Evolutionary conservation across 2,797 vertebrate genomes (phyloP).

Genomic region (Streptopelia turtur): DNA sequence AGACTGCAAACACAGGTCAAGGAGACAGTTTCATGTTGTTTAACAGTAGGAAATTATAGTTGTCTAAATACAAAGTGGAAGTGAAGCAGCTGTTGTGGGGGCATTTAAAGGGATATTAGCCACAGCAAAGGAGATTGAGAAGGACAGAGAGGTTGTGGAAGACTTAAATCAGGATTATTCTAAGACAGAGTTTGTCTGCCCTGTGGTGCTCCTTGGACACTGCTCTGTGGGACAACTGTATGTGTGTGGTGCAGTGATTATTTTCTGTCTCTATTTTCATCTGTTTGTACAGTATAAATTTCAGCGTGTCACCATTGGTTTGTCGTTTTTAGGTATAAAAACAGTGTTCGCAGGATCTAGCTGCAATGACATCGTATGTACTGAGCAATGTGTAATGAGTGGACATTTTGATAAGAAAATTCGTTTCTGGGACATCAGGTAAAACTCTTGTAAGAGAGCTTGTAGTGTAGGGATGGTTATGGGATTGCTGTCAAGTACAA

Average conservation of each 20-base stretch:
- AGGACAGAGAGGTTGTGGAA: slow-evolving; percentile 6
- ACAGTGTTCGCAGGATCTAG: slow-evolving; percentile 98
- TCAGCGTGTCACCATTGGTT: neutral
- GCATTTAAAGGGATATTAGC: slow-evolving; percentile 2
- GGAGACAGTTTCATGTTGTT: neutral
- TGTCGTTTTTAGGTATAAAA: slow-evolving; percentile 88
- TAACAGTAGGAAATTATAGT: neutral
- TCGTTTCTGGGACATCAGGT: slow-evolving; percentile 99
- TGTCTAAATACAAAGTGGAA: neutral
- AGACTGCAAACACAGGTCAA: neutral
- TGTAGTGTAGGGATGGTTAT: neutral
- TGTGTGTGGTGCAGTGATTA: neutral
- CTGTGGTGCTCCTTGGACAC: neutral
- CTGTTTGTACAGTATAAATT: neutral
- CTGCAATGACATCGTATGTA: slow-evolving; percentile 97
- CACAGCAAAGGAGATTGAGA: slow-evolving; percentile 25
- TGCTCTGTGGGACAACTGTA: neutral
- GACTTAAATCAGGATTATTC: slow-evolving; percentile 49
- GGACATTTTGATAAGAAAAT: slow-evolving; percentile 99
- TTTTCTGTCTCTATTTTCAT: neutral
- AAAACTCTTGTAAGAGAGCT: slow-evolving; percentile 2
- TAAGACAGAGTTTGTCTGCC: neutral
- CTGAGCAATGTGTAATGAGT: slow-evolving; percentile 98
- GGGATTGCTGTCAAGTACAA: neutral
- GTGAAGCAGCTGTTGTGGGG: neutral